A percentile compares a stretch with the other conserved stretches of the same genome.
Evolutionary conservation across 2,113 vertebrate species (phyloP).

Genomic region (Plectropomus leopardus): DNA sequence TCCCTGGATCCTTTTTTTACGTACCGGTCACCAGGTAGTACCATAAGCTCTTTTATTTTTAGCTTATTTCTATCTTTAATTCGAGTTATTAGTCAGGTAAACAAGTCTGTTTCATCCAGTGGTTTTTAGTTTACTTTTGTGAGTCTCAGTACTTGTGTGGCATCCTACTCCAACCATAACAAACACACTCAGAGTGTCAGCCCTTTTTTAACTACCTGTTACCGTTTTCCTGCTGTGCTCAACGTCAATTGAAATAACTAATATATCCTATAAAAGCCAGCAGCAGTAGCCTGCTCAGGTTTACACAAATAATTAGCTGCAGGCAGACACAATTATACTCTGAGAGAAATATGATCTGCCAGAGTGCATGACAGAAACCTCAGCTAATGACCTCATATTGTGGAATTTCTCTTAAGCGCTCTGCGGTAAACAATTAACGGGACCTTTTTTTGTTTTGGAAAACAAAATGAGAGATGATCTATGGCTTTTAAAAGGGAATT

Average conservation of each 20-base stretch:
- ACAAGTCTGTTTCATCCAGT: slow-evolving; percentile 5
- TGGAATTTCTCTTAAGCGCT: slow-evolving; percentile 30
- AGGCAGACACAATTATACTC: slow-evolving; percentile 75
- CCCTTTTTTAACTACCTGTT: slow-evolving; percentile 60
- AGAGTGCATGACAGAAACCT: slow-evolving; percentile 50
- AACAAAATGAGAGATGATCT: slow-evolving; percentile 45
- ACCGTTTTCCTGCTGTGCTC: slow-evolving; percentile 69
- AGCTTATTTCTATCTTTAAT: neutral
- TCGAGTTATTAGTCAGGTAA: neutral
- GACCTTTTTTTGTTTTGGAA: slow-evolving; percentile 9
- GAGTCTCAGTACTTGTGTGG: slow-evolving; percentile 47
- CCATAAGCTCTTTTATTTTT: neutral
- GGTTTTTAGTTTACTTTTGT: slow-evolving; percentile 11
- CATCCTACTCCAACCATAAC: slow-evolving; percentile 47
- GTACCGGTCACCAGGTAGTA: no score
- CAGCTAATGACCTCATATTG: slow-evolving; percentile 72
- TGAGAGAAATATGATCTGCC: slow-evolving; percentile 76
- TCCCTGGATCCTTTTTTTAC: no score
- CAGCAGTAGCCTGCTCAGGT: slow-evolving; percentile 70
- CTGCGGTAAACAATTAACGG: slow-evolving; percentile 66
- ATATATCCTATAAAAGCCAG: slow-evolving; percentile 73
- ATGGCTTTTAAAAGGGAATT: slow-evolving; percentile 40
- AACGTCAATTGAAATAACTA: slow-evolving; percentile 77
- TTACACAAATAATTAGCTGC: slow-evolving; percentile 79
- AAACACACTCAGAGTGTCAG: slow-evolving; percentile 58